These are phyloP conservation scores for Pandemis heparana DNA, from an alignment of 2,888 invertebrate genomes.

Conservation along the genomic window DNA sequence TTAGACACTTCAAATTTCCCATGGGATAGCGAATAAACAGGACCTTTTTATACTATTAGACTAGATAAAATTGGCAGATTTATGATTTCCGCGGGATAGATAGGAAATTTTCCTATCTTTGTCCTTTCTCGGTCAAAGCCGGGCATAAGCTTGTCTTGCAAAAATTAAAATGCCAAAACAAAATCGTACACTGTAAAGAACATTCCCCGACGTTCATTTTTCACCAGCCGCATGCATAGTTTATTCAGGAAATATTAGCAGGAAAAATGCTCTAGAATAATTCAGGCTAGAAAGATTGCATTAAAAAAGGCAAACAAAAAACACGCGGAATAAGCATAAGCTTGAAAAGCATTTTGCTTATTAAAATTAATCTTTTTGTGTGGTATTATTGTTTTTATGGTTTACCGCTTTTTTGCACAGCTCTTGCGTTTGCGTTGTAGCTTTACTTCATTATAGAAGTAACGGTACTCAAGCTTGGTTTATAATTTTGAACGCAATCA, in stretches of 20 bases:
- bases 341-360: constrained; percentile 7
- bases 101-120: no score
- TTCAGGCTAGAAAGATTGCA: constrained; percentile 53
- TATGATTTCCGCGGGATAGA: no score
- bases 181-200: constrained; percentile 52
- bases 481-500: no score
- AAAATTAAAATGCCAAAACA: constrained; percentile 9
- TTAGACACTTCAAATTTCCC: no score
- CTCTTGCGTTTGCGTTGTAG: not conserved
- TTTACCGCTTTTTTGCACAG: not conserved
- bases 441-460: not conserved
- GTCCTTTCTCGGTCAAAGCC: no score
- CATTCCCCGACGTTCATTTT: constrained; percentile 67
- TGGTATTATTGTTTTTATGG: constrained; percentile 1
- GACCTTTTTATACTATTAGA: no score
- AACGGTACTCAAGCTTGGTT: no score
- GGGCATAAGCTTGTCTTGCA: no score
- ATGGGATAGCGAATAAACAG: no score
- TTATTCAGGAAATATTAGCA: constrained; percentile 76
- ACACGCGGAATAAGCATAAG: constrained; percentile 3
- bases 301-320: constrained; percentile 21
- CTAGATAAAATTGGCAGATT: no score
- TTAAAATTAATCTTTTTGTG: constrained; percentile 2
- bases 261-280: constrained; percentile 69
- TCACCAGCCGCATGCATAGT: constrained; percentile 76